These are phyloP conservation scores for Aporophyla nigra DNA, from an alignment of 2,888 invertebrate genomes.

Conservation along the genomic window DNA sequence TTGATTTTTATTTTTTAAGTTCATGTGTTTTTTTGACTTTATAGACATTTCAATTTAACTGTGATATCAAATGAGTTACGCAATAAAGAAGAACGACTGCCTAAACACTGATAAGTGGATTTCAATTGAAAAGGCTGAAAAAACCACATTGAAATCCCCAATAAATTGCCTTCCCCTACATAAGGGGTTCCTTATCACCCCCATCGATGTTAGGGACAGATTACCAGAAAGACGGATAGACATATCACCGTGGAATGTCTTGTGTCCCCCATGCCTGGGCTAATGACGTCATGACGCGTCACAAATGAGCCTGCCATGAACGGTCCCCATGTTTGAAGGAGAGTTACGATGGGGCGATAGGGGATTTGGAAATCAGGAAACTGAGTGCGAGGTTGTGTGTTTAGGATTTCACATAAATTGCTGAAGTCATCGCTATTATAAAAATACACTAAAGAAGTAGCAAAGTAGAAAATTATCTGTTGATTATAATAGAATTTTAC, in stretches of 20 bases:
- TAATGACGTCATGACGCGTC: constrained; percentile 51
- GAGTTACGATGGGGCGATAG: background rate
- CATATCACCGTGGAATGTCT: constrained; percentile 34
- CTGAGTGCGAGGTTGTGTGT: background rate
- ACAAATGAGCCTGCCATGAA: constrained; percentile 42
- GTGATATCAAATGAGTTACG: too few species aligned
- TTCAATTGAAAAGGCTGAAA: constrained; percentile 2
- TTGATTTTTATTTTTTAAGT: too few species aligned
- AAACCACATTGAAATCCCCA: background rate
- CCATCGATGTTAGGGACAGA: constrained; percentile 39
- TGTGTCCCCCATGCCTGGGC: constrained; percentile 21
- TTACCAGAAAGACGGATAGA: constrained; percentile 31
- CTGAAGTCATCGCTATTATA: background rate
- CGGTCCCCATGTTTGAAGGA: background rate
- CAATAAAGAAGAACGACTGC: background rate
- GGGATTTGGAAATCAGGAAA: background rate
- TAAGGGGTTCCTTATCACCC: constrained; percentile 25
- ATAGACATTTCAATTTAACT: too few species aligned
- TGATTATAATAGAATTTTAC: too few species aligned
- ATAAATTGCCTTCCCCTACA: constrained; percentile 28
- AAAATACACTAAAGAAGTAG: too few species aligned
- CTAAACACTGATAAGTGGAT: background rate
- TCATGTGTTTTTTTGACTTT: too few species aligned
- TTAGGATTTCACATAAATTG: background rate
- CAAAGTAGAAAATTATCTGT: too few species aligned